Evolutionary conservation across 2,797 vertebrate genomes (phyloP).

Genomic region (Cynopterus sphinx): DNA sequence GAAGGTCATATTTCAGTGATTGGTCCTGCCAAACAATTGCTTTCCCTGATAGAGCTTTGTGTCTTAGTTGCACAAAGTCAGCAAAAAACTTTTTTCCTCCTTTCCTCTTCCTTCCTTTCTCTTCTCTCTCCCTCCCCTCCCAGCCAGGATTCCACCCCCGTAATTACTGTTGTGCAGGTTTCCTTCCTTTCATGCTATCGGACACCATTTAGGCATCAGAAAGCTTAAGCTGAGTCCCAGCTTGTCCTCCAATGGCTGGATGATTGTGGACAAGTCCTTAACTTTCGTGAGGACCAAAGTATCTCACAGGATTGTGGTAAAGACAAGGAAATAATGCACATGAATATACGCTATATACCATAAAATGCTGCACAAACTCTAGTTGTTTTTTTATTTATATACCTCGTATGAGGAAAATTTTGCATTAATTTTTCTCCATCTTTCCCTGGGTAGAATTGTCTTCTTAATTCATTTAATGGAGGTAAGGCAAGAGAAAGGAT

Average conservation of each 20-base stretch:
- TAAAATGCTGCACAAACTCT: neutral
- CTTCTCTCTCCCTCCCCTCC: neutral
- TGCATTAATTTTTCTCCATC: neutral
- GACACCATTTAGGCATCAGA: neutral
- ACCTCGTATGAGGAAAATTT: neutral
- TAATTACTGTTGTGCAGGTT: neutral
- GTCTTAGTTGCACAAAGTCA: neutral
- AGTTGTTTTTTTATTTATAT: slow-evolving; percentile 2
- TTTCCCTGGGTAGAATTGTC: neutral
- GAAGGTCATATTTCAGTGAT: neutral
- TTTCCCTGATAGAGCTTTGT: neutral
- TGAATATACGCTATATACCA: neutral
- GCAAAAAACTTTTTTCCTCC: neutral
- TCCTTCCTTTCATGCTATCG: neutral
- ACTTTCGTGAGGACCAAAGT: neutral
- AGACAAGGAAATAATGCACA: neutral
- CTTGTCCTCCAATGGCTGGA: neutral
- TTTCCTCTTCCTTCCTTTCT: neutral
- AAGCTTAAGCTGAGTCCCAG: neutral
- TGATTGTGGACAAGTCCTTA: neutral
- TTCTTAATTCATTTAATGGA: neutral
- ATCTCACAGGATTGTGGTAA: neutral
- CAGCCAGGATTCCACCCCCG: neutral
- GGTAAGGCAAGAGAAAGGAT: neutral
- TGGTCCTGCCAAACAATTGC: neutral